These are phyloP conservation scores for Drosophila mayri DNA, from an alignment of 1,140 invertebrate species.

Conservation along the genomic window DNA sequence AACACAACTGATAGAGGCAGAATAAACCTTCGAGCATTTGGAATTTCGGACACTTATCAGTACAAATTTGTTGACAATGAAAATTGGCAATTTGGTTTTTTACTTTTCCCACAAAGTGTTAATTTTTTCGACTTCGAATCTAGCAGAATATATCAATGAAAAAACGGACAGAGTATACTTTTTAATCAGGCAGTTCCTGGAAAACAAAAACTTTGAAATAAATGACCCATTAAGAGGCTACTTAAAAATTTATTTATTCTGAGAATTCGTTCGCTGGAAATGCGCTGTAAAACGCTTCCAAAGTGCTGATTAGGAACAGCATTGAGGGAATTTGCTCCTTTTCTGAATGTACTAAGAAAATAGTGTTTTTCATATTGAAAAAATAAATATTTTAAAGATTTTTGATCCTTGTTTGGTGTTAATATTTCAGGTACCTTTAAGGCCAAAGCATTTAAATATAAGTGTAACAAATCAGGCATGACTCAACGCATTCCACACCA, in stretches of 20 bases:
- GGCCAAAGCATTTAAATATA: not conserved
- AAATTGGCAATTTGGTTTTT: not conserved
- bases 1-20: not conserved
- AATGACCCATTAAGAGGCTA: slow-evolving; percentile 1
- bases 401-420: too few relatives aligned
- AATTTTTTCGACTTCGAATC: not conserved
- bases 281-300: not conserved
- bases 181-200: slow-evolving; percentile 9
- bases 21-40: not conserved
- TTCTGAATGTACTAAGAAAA: not conserved
- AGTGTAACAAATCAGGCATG: not conserved
- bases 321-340: not conserved
- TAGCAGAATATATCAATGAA: slow-evolving; percentile 2
- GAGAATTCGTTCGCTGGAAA: not conserved
- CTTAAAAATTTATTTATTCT: slow-evolving; percentile 7
- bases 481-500: slow-evolving; percentile 1
- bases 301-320: not conserved
- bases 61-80: not conserved
- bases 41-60: slow-evolving; percentile 5
- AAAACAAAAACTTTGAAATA: slow-evolving; percentile 3
- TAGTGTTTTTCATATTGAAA: too few relatives aligned
- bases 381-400: too few relatives aligned
- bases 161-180: not conserved
- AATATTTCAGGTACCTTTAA: not conserved
- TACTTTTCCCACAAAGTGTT: not conserved